Base-by-base conservation (phyloP, 1,140 invertebrate species). In the Carposina sasakii region DNA sequence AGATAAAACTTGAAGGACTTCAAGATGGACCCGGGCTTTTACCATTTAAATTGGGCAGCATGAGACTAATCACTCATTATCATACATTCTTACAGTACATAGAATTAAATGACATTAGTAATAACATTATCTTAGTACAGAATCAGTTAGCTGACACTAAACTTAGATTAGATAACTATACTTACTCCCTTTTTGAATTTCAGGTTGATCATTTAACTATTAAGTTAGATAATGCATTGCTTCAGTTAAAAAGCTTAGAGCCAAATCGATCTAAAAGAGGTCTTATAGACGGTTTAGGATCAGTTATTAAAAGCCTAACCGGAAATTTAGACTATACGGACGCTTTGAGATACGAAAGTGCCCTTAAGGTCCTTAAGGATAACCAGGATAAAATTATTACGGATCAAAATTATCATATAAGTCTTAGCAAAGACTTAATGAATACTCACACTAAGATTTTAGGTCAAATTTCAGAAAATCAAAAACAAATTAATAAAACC, bases 291-390 rank as follows among this genome's bases (percentile, higher is more conserved):
- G 42, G 57, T 6, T 26, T 68, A 16, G 62, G 59, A 8, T 56
- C 59, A 2, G 46, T 65, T n/a, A 57, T 62, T 39, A 68, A 65
- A 47, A 60, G 59, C 41, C 40, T 65, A 22, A 54, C 57, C 0
- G 59, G 59, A 8, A 62, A 68, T 39, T 23, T 68, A 12, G 60
- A 65, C 31, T 52, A 66, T 37, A 51, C 44, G 10, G 57, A 68
- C 44, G 62, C 65, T 5, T 24, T 64, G 13, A 54, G 54, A 47
- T 67, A 60, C 51, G 48, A 63, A 39, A 39, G 50, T 19, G 55
- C 48, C 21, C 50, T 63, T 13, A 56, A 48, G 43, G 8, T 46
- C 1, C 42, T 61, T 33, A 28, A 57, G 31, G 17, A 28, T 42
- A 54, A 51, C 23, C 41, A 52, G 28, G 15, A 41, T 24, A 54